These are phyloP conservation scores for Centropristis striata DNA, from an alignment of 2,113 vertebrate genomes.

Conservation along the genomic window DNA sequence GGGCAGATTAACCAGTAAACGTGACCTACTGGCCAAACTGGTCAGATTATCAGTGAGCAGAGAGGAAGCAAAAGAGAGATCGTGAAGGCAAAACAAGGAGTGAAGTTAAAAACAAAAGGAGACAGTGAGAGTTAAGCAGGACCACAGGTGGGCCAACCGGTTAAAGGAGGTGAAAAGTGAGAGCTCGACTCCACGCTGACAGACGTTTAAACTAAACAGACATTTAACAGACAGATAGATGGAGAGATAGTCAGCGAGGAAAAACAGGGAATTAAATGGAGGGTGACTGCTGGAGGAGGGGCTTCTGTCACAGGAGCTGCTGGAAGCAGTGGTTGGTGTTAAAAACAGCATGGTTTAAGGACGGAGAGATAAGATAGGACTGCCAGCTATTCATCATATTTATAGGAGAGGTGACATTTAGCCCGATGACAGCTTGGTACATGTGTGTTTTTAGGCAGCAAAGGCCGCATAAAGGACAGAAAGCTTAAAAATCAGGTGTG, in stretches of 20 bases:
- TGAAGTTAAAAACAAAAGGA: slow-evolving; percentile 36
- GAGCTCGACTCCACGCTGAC: slow-evolving; percentile 41
- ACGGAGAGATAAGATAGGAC: slow-evolving; percentile 64
- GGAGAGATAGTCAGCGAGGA: slow-evolving; percentile 53
- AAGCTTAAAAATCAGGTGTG: background rate
- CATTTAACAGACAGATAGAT: slow-evolving; percentile 62
- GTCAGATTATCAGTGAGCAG: slow-evolving; percentile 17
- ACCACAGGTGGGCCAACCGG: slow-evolving; percentile 60
- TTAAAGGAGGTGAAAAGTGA: slow-evolving; percentile 64
- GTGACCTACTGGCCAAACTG: slow-evolving; percentile 46
- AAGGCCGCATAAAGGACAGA: background rate
- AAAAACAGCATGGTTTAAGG: slow-evolving; percentile 44
- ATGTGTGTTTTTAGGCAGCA: slow-evolving; percentile 30
- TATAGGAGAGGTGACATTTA: slow-evolving; percentile 68
- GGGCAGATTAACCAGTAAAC: slow-evolving; percentile 69
- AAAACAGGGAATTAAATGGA: slow-evolving; percentile 46
- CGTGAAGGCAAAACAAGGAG: slow-evolving; percentile 7
- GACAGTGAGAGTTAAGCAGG: slow-evolving; percentile 26
- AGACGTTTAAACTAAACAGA: slow-evolving; percentile 63
- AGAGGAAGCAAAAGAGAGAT: slow-evolving; percentile 1
- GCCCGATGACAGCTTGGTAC: slow-evolving; percentile 32
- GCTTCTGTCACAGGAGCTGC: slow-evolving; percentile 58
- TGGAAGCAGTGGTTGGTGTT: slow-evolving; percentile 23
- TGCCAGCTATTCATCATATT: slow-evolving; percentile 58
- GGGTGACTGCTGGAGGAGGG: slow-evolving; percentile 47